Evolutionary conservation across 2,888 invertebrate species (phyloP), one percentile per base, ranked within the genome.

Genomic region (Chrysolina haemoptera): DNA sequence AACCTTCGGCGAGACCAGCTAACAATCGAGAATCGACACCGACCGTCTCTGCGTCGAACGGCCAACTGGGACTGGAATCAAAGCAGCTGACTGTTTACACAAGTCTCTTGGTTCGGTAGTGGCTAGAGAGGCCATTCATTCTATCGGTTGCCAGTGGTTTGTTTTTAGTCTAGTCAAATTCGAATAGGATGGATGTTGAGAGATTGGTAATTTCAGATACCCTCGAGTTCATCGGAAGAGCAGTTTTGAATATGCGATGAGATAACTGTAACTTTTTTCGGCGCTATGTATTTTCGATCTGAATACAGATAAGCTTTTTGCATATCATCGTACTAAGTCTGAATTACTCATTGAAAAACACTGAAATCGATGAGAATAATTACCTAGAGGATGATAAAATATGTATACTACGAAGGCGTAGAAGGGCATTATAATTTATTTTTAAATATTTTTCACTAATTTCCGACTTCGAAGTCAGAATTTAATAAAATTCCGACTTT

Each of bases 21-120:
- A 67, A 67, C 67, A 67, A 43, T 27, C 55, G 67, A 27, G 27
- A 53, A 53, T 67, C 67, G 41, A 67, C 67, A 67, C 67, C 65
- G 14, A 27, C 67, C 67, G 53, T 53, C 40, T 53, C 67, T 35
- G 10, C 67, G 67, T 50, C 67, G 40, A 67, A 67, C 53, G 67
- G 53, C 67, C 67, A 67, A 67, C 67, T 67, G 67, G 53, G 55
- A 67, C 50, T 55, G 41, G 53, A 55, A 67, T 67, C 53, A 50
- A 67, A 67, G 48, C 67, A 67, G 67, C 67, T 67, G 67, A 50
- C 50, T 67, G 50, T 50, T 67, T 50, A 67, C 40, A 43, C 66
- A 66, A 66, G 66, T 66, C 66, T 59, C 14, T 59, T 59, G 35
- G 35, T 27, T 59, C 59, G 27, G 59, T 59, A 35, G 59, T 59